A percentile compares a stretch with the other conserved stretches of the same genome.
These are phyloP conservation scores for Synaphobranchus kaupii DNA, from an alignment of 2,797 vertebrate genomes.

Conservation along the genomic window DNA sequence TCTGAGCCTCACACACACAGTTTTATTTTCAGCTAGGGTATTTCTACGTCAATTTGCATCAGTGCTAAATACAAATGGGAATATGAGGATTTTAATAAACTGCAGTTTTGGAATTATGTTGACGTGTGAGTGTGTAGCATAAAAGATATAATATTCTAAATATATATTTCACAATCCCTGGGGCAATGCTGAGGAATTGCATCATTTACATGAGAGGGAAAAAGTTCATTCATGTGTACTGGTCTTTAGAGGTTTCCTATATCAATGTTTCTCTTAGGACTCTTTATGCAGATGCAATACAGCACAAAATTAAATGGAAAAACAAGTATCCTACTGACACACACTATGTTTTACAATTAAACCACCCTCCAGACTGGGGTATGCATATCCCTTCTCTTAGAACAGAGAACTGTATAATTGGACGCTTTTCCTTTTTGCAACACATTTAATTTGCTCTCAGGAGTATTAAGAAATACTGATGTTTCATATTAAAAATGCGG, in stretches of 20 bases:
- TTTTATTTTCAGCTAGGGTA: not conserved
- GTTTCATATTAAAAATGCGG: slow-evolving; percentile 20
- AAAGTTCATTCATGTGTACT: slow-evolving; percentile 3
- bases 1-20: not conserved
- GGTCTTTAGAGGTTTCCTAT: not conserved
- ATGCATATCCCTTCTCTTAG: slow-evolving; percentile 22
- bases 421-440: slow-evolving; percentile 12
- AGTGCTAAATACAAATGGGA: slow-evolving; percentile 6
- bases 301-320: slow-evolving; percentile 9
- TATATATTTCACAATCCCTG: not conserved
- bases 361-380: slow-evolving; percentile 13
- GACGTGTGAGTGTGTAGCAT: not conserved
- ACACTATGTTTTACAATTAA: slow-evolving; percentile 17
- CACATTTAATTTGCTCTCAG: slow-evolving; percentile 32
- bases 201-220: not conserved
- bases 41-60: not conserved
- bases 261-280: slow-evolving; percentile 17
- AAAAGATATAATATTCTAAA: not conserved
- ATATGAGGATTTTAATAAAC: slow-evolving; percentile 8
- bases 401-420: slow-evolving; percentile 21
- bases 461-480: slow-evolving; percentile 29
- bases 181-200: not conserved
- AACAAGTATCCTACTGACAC: slow-evolving; percentile 22
- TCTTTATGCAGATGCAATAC: slow-evolving; percentile 21
- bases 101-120: not conserved